Evolutionary conservation across 2,113 vertebrate genomes (phyloP), one percentile per base, ranked within the genome.

Genomic region (Aspiorhynchus laticeps): DNA sequence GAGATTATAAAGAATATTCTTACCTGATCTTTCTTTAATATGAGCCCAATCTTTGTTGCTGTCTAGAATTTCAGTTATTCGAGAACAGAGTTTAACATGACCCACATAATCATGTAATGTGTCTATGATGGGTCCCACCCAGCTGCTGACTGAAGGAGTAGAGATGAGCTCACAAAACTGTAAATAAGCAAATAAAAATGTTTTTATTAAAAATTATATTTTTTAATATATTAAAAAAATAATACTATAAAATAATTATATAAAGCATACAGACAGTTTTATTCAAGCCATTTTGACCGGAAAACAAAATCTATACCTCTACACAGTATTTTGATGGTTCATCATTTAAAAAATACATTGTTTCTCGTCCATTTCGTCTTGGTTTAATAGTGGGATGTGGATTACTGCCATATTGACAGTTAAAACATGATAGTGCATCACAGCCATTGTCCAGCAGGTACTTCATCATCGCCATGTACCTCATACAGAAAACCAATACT

Each of bases 141-240:
- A 98, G 51, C 94, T 94, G 90, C 90, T 95, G 85, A 97, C 92
- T 80, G 95, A 95, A 0, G 96, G 95, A 38, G 94, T 90, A 0
- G 97, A 98, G 81, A 99, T 93, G 92, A 98, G 94, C 94, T 99
- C 97, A 90, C 98, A 99, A 92, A 99, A 99, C 98, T 99, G 92
- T 92, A 56, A 36, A 86, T 12, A 80, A 77, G 82, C 6, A 87
- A 53, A 17, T 65, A 51, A 41, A 31, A 84, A 3, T 46, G 0
- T 10, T 46, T 46, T 65, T 0, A 12, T n/a, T 3, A 38, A 41
- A 41, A 71, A 33, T 21, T 1, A 3, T 36, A 71, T 19, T 17
- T 71, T 71, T 31, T 31, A 33, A 8, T 41, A 41, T 41, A 41
- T 41, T 41, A 41, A 41, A 41, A 38, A 41, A 41, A 41, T 67